Base-by-base conservation (phyloP, 2,888 invertebrate genomes). In the Agrochola circellaris region DNA sequence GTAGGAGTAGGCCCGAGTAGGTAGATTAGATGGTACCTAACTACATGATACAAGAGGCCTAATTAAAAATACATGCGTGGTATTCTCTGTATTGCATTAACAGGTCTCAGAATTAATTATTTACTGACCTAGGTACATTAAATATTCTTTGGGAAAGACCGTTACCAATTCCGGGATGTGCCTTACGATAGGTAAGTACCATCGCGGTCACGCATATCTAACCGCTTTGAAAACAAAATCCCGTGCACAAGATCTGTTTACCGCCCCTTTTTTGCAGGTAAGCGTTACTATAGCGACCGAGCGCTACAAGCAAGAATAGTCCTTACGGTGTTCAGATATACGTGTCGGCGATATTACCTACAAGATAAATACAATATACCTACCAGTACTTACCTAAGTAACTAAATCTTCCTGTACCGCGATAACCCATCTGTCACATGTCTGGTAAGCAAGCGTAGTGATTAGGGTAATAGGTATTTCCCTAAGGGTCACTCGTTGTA, bases 21-120 rank as follows among this genome's bases (percentile, higher is more conserved):
- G 51, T 34, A 26, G 30, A 34, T 26, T 13, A 38, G 38, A 38
- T 38, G 42, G 51, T 60, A 60, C 48, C 30, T 8, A 34, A 48
- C 23, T 20, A 68, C 30, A 58, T 60, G 38, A 51, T 56, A 17
- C n/a, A 42, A 48, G 38, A 38, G 23, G 58, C n/a, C 38, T 82
- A 26, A 82, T 82, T 75, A 74, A 75, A 78, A 76, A 77, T 79
- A 64, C 56, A 82, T 70, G 64, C 20, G 65, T 60, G 61, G 65
- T 72, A 54, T 80, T 60, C n/a, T 26, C n/a, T 68, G 71, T 58
- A 61, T 45, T 66, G 48, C 42, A 69, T 66, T 73, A 76, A 30
- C 34, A 68, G 67, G 51, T 42, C 56, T 82, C 54, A 72, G 17
- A 81, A 62, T 67, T 51, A 70, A 81, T 58, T 58, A 62, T 71